Evolutionary conservation across 2,113 vertebrate genomes (phyloP).

Genomic region (Puma concolor): DNA sequence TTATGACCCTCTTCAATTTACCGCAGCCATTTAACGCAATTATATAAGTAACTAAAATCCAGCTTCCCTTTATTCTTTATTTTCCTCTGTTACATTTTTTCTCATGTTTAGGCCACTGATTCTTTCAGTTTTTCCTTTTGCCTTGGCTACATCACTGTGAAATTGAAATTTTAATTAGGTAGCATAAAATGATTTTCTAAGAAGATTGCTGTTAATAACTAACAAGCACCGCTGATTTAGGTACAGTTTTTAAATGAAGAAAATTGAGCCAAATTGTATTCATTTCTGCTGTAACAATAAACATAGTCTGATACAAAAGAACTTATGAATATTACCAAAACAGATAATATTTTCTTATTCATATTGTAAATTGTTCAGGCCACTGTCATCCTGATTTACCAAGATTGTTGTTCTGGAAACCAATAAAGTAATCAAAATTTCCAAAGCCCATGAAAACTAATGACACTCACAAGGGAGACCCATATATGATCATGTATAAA

Average conservation of each 20-base stretch:
- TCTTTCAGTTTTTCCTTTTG: neutral
- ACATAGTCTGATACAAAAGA: neutral
- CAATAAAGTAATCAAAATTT: neutral
- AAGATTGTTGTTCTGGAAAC: neutral
- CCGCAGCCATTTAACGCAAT: neutral
- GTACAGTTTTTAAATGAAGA: neutral
- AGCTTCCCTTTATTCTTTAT: neutral
- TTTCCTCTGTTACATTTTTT: neutral
- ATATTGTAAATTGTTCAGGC: neutral
- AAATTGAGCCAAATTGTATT: neutral
- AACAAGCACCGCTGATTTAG: neutral
- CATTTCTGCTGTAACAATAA: neutral
- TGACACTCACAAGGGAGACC: neutral
- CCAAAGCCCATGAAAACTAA: neutral
- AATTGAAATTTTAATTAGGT: constrained; percentile 14
- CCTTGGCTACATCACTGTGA: neutral
- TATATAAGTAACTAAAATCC: neutral
- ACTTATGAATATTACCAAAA: neutral
- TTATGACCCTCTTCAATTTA: neutral
- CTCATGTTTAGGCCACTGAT: neutral
- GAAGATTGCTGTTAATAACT: neutral
- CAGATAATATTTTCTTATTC: neutral
- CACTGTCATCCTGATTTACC: neutral
- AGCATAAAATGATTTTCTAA: neutral
- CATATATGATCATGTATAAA: neutral